Conservation (phyloP, 2,888 invertebrate species). For the Laspeyria flexula region DNA sequence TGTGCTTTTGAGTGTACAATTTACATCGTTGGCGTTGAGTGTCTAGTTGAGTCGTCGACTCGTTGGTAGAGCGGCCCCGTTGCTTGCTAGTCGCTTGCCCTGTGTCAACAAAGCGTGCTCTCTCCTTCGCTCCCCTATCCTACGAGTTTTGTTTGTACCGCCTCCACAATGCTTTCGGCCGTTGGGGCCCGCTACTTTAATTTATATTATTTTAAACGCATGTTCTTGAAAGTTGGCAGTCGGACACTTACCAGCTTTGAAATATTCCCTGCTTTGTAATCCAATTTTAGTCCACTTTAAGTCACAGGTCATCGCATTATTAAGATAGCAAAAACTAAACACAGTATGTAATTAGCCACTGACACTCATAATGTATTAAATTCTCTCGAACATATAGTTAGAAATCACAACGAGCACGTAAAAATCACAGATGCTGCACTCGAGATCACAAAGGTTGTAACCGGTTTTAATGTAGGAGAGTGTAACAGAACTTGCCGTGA, state of each 20-base stretch:
- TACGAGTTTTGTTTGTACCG: constrained; percentile 68
- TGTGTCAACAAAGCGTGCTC: constrained; percentile 79
- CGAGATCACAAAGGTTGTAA: constrained; percentile 68
- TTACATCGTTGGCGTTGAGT: constrained; percentile 29
- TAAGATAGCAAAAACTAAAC: constrained; percentile 48
- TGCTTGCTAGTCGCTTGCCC: constrained; percentile 57
- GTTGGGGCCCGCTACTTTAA: constrained; percentile 46
- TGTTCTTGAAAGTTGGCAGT: constrained; percentile 50
- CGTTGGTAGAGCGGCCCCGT: constrained; percentile 43
- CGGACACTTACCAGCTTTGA: constrained; percentile 65
- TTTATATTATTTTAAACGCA: constrained; percentile 24
- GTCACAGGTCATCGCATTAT: constrained; percentile 59
- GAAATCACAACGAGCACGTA: constrained; percentile 53
- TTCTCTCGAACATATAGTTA: constrained; percentile 49
- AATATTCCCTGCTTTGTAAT: constrained; percentile 63
- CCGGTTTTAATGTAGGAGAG: constrained; percentile 75
- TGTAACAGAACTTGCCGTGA: constrained; percentile 63
- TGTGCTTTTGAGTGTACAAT: constrained; percentile 54
- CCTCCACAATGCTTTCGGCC: constrained; percentile 52
- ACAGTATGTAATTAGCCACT: constrained; percentile 47
- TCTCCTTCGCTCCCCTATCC: constrained; percentile 74
- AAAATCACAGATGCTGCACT: constrained; percentile 66
- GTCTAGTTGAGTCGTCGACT: constrained; percentile 39
- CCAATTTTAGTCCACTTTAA: constrained; percentile 62
- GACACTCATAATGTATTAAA: constrained; percentile 51